Conservation (phyloP, 2,797 vertebrate species). For the Microctenopoma stevenorrisi region DNA sequence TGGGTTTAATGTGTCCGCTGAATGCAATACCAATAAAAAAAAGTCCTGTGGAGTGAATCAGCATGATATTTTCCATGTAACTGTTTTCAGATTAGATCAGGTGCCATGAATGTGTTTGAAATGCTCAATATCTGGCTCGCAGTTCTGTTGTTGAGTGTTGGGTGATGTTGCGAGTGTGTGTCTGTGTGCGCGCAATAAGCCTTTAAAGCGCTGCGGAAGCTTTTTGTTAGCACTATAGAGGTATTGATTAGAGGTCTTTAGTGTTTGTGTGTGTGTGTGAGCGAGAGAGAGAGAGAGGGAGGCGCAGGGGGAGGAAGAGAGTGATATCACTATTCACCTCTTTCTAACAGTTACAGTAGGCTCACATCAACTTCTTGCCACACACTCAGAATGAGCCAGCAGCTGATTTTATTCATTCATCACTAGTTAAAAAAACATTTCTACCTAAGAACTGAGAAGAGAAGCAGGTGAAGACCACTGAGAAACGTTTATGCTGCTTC, state of each 20-base stretch:
- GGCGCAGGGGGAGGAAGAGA: conserved; percentile 11
- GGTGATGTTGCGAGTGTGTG: conserved; percentile 18
- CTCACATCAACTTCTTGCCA: conserved; percentile 31
- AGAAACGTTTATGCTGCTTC: not conserved
- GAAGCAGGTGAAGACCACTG: not conserved
- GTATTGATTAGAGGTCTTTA: conserved; percentile 84
- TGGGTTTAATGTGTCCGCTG: not conserved
- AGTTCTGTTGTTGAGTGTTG: conserved; percentile 10
- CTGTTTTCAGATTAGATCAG: conserved; percentile 47
- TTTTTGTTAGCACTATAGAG: conserved; percentile 82
- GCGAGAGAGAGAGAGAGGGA: conserved; percentile 10
- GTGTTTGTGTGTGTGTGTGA: conserved; percentile 27
- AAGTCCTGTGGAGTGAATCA: conserved; percentile 26
- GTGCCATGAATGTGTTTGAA: conserved; percentile 45
- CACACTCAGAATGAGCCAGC: conserved; percentile 6
- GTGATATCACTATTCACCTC: conserved; percentile 80
- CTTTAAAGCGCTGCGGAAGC: conserved; percentile 86
- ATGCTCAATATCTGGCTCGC: conserved; percentile 27
- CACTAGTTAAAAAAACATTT: too few species aligned
- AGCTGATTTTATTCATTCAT: too few species aligned
- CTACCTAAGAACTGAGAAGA: not conserved
- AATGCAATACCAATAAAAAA: conserved; percentile 7
- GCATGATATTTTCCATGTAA: conserved; percentile 37
- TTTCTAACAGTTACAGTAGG: conserved; percentile 57
- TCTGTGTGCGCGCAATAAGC: conserved; percentile 75